These are phyloP conservation scores for Standfussiana lucernea DNA, from an alignment of 2,888 invertebrate species.

Conservation along the genomic window DNA sequence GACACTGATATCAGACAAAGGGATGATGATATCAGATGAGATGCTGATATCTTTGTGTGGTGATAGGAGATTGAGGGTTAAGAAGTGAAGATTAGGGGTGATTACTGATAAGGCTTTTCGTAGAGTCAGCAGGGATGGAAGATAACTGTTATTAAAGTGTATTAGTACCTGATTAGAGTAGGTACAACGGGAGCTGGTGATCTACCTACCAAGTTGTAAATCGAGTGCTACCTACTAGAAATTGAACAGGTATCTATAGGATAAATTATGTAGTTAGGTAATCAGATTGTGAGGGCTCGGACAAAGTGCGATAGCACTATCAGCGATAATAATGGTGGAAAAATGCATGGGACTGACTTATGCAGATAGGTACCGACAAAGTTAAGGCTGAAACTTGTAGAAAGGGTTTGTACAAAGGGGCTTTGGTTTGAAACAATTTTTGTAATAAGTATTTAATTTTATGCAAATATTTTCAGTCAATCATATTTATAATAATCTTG, in stretches of 20 bases:
- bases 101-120: slow-evolving; percentile 33
- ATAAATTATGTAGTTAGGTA: not conserved
- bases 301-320: not conserved
- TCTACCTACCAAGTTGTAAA: not conserved
- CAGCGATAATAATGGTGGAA: not conserved
- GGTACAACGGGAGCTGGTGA: not conserved
- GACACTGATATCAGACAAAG: slow-evolving; percentile 52
- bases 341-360: not conserved
- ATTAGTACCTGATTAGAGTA: not conserved
- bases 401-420: not conserved
- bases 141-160: not conserved
- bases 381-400: not conserved
- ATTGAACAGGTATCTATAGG: not conserved
- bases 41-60: slow-evolving; percentile 25
- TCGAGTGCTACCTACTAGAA: not conserved
- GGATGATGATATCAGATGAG: slow-evolving; percentile 26
- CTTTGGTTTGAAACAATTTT: not conserved
- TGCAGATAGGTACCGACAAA: not conserved
- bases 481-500: not conserved
- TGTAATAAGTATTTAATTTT: not conserved
- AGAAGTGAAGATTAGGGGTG: slow-evolving; percentile 16
- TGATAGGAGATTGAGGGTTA: slow-evolving; percentile 2
- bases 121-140: not conserved
- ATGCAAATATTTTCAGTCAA: not conserved
- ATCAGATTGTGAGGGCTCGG: not conserved